Evolutionary conservation across 2,113 vertebrate species (phyloP).

Genomic region (Myrmecobius fasciatus): DNA sequence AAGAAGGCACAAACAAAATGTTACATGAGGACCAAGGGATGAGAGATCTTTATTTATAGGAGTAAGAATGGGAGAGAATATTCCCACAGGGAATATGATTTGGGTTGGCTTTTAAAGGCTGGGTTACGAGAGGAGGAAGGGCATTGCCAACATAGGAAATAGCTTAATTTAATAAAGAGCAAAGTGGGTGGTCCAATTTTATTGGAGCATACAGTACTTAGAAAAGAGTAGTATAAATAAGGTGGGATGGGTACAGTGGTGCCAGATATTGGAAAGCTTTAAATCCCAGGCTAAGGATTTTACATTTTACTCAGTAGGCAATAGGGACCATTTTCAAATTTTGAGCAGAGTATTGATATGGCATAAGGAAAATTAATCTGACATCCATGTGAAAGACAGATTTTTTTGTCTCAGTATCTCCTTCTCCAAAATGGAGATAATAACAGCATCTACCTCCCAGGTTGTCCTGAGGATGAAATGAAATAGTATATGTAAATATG

Average conservation of each 20-base stretch:
- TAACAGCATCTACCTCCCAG: not conserved
- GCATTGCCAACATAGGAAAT: not conserved
- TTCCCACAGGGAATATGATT: not conserved
- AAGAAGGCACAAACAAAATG: not conserved
- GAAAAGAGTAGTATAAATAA: not conserved
- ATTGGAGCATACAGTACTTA: not conserved
- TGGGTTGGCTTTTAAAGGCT: not conserved
- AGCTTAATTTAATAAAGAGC: not conserved
- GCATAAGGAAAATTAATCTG: not conserved
- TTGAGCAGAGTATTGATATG: not conserved
- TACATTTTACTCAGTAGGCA: not conserved
- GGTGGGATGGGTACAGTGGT: not conserved
- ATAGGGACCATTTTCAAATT: not conserved
- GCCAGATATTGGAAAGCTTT: not conserved
- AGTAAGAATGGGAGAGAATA: not conserved
- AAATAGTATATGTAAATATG: not conserved
- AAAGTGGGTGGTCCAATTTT: not conserved
- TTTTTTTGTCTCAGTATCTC: constrained; percentile 1
- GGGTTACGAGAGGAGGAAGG: not conserved
- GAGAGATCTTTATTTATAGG: not conserved
- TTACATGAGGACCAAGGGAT: not conserved
- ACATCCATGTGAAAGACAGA: not conserved
- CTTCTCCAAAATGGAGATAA: constrained; percentile 9
- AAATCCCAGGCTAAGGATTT: not conserved
- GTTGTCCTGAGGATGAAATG: not conserved